Conservation (phyloP, 2,797 vertebrate species). For the Graptemys geographica region DNA sequence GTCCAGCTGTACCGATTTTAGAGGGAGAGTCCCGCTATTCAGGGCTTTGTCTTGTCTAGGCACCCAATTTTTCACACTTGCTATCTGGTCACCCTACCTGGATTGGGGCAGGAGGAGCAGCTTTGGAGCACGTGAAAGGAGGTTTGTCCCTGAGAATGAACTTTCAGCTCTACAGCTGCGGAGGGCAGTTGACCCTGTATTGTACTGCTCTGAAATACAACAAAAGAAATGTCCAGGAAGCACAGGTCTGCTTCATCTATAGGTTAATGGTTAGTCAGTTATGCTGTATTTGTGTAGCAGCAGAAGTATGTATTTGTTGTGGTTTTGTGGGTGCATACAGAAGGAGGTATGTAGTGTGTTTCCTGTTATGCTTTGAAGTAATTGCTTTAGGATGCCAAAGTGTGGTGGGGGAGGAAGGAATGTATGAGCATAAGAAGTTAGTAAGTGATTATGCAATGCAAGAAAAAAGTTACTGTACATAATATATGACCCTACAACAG, state of each 20-base stretch:
- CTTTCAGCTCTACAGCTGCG: not conserved
- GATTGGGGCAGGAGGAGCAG: not conserved
- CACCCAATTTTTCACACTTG: too few species aligned
- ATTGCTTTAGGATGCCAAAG: not conserved
- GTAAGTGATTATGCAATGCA: not conserved
- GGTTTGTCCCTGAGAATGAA: not conserved
- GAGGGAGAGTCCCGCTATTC: not conserved
- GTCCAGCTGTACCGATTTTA: too few species aligned
- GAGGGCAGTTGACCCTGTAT: accelerated
- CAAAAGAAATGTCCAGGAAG: not conserved
- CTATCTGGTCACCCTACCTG: too few species aligned
- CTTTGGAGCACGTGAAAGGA: not conserved
- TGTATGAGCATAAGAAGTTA: not conserved
- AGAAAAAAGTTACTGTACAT: not conserved
- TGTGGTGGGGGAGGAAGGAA: not conserved
- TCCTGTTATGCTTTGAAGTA: not conserved
- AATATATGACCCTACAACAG: not conserved
- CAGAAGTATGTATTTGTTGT: not conserved
- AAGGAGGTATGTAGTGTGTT: not conserved
- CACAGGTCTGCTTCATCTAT: not conserved
- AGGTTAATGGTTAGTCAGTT: not conserved
- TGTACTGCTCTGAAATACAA: not conserved
- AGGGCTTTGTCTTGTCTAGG: too few species aligned
- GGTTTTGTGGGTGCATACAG: not conserved
- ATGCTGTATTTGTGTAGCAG: not conserved